phyloP scores from a whole-genome alignment of 2,113 vertebrate species.

The Alosa alosa region DNA sequence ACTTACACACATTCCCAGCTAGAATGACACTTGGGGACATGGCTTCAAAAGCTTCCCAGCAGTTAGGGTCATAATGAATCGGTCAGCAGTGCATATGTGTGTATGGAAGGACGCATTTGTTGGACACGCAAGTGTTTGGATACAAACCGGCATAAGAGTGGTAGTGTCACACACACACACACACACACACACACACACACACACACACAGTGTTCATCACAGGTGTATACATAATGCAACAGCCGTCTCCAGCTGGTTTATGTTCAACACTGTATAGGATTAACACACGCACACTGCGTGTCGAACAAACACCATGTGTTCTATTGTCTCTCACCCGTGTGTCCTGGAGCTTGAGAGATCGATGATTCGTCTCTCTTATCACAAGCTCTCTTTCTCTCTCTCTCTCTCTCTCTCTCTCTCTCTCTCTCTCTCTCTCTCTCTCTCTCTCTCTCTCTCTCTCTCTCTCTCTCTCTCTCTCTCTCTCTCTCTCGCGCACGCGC shows the following conservation, averaged over 20 bases:
- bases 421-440: too few relatives aligned
- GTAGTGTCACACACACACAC: not conserved
- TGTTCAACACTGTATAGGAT: not conserved
- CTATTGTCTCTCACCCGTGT: not conserved
- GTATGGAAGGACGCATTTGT: not conserved
- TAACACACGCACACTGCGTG: not conserved
- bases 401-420: too few relatives aligned
- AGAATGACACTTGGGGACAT: not conserved
- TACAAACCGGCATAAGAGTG: not conserved
- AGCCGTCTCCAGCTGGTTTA: not conserved
- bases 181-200: not conserved
- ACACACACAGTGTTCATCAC: not conserved
- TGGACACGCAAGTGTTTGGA: not conserved
- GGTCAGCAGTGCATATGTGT: too few relatives aligned
- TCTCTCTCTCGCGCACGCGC: too few relatives aligned
- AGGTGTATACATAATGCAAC: not conserved
- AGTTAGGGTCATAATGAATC: too few relatives aligned
- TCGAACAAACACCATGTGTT: not conserved
- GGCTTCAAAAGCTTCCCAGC: not conserved
- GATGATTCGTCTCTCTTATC: slow-evolving; percentile 16
- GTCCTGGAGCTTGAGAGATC: not conserved
- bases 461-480: too few relatives aligned
- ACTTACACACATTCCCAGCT: not conserved
- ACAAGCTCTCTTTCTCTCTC: slow-evolving; percentile 46
- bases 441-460: too few relatives aligned